A percentile compares a stretch with the other conserved stretches of the same genome.
Conservation (phyloP, 1,140 invertebrate species). For the Procambarus virginalis region DNA sequence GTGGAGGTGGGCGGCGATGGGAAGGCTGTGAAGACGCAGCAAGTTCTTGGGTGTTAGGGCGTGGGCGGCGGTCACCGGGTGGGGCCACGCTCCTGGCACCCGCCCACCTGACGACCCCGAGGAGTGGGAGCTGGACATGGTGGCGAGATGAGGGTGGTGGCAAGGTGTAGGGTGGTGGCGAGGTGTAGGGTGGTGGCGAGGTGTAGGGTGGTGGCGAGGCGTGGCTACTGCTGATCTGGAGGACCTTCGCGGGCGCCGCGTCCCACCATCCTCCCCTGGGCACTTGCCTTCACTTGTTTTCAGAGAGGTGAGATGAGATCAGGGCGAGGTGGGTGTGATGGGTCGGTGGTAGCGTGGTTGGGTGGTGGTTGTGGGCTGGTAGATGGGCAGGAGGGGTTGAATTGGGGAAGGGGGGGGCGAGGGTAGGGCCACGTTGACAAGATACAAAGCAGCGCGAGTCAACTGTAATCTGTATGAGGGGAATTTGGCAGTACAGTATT, state of each 20-base stretch:
- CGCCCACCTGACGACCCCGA: constrained; percentile 37
- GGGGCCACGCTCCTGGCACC: constrained; percentile 28
- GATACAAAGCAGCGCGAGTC: too few species aligned
- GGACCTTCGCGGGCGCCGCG: background rate
- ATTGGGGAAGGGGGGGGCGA: too few species aligned
- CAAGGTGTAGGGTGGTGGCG: background rate
- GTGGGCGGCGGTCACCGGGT: background rate
- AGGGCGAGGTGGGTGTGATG: background rate
- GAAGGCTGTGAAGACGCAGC: constrained; percentile 52
- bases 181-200: background rate
- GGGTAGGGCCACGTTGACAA: background rate
- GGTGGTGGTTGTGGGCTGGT: too few species aligned
- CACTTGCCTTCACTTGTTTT: too few species aligned
- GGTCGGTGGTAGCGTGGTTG: background rate
- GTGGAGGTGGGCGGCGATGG: constrained; percentile 59
- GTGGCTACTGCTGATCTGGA: background rate
- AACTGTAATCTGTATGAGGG: too few species aligned
- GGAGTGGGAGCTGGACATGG: constrained; percentile 54
- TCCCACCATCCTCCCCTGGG: background rate
- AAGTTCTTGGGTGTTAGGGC: constrained; percentile 47
- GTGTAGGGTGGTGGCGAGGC: background rate
- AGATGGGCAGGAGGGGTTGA: background rate
- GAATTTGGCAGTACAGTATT: too few species aligned
- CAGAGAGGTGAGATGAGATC: too few species aligned
- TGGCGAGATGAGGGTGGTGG: too few species aligned